phyloP scores from a whole-genome alignment of 1,140 invertebrate genomes.

The Melitaea cinxia region DNA sequence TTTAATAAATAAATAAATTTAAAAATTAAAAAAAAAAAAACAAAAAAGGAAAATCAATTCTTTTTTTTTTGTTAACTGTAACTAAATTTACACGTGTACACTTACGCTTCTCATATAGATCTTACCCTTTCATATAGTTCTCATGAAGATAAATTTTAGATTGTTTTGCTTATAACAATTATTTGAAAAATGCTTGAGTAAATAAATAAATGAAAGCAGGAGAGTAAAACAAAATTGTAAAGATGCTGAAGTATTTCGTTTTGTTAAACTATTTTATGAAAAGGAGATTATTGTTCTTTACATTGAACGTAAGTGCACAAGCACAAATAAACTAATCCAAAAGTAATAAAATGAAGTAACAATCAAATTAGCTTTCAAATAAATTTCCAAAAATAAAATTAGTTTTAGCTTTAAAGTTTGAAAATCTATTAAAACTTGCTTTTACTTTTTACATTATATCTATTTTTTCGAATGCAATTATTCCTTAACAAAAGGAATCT shows the following conservation, averaged over 20 bases:
- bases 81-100: not conserved
- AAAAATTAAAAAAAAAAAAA: slow-evolving; percentile 2
- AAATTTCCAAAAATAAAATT: not conserved
- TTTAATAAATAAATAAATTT: too few relatives aligned
- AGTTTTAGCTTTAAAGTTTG: not conserved
- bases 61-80: not conserved
- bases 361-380: not conserved
- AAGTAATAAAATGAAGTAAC: not conserved
- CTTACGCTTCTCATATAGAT: not conserved
- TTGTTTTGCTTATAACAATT: too few relatives aligned
- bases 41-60: slow-evolving; percentile 5
- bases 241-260: not conserved
- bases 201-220: too few relatives aligned
- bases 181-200: too few relatives aligned
- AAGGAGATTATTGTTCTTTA: not conserved
- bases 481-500: too few relatives aligned
- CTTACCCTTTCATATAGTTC: not conserved
- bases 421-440: not conserved
- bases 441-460: too few relatives aligned
- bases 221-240: too few relatives aligned
- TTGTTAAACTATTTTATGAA: not conserved
- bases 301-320: not conserved
- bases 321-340: not conserved
- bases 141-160: too few relatives aligned
- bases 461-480: too few relatives aligned